A percentile compares a stretch with the other conserved stretches of the same genome.
phyloP scores from a whole-genome alignment of 2,113 vertebrate genomes.

The Gadus chalcogrammus region DNA sequence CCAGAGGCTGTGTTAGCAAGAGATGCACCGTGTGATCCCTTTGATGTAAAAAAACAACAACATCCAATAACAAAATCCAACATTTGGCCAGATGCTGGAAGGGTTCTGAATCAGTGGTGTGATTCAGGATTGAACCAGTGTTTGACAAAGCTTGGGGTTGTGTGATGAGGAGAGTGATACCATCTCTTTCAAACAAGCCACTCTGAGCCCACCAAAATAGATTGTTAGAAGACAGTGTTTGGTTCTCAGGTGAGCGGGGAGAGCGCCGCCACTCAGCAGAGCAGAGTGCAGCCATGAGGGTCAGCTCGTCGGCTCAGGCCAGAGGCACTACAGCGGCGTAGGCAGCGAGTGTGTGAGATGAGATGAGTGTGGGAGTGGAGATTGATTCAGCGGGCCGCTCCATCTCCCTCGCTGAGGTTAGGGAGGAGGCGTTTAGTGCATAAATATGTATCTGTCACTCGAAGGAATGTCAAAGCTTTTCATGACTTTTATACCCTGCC shows the following conservation, averaged over 20 bases:
- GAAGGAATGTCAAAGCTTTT: conserved; percentile 67
- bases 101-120: not conserved
- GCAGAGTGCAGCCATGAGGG: conserved; percentile 43
- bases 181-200: conserved; percentile 43
- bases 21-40: conserved; percentile 42
- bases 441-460: conserved; percentile 67
- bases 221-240: conserved; percentile 52
- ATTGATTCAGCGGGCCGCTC: conserved; percentile 57
- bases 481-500: conserved; percentile 47
- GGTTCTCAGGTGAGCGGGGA: conserved; percentile 56
- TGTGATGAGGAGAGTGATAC: conserved; percentile 15
- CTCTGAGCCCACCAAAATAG: conserved; percentile 52
- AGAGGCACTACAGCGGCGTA: conserved; percentile 43
- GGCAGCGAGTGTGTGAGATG: conserved; percentile 47
- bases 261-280: conserved; percentile 31
- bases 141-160: conserved; percentile 16
- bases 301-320: conserved; percentile 50
- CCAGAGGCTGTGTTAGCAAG: conserved; percentile 24
- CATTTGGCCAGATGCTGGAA: not conserved
- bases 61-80: too few relatives aligned
- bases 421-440: conserved; percentile 64
- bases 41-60: conserved; percentile 25
- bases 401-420: conserved; percentile 44
- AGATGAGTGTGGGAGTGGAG: conserved; percentile 61
- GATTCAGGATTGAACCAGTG: not conserved